Evolutionary conservation across 2,888 invertebrate species (phyloP), one percentile per base, ranked within the genome.

Genomic region (Epirrita christyi): DNA sequence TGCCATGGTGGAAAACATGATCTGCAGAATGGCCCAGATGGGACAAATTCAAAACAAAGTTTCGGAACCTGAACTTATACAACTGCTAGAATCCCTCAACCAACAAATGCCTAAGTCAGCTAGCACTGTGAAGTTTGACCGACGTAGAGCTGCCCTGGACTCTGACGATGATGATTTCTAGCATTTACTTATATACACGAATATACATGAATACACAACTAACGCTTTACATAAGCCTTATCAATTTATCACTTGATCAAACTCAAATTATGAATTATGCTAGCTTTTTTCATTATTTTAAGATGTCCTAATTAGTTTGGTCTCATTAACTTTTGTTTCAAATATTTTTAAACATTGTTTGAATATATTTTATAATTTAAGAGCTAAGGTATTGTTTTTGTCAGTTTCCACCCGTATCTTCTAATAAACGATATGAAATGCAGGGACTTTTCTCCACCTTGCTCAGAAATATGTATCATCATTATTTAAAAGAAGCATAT

Each of bases 21-120:
- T 99, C 69, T 93, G 98, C 60, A 95, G 96, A 76, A 99, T 99
- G 98, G 98, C 97, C 8, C 96, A 97, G 78, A 94, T 94, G 77
- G 98, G 98, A n/a, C 97, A 98, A 83, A 93, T 98, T 51, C 93
- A 94, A 56, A 94, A 94, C 38, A 97, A 96, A 92, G 94, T 98
- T 59, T 95, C 95, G 44, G 98, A 98, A 85, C 93, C 95, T 59
- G 97, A 98, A 78, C 93, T 98, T 28, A 97, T 97, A 52, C 94
- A 94, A 70, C 89, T 98, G 43, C 85, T 98, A 44, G 97, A 98
- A 90, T 96, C 95, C 73, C 94, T 98, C 10, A 98, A 96, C 85
- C 95, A 96, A 72, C 96, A 97, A 83, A 95, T 96, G 92, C 96
- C 96, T 43, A 96, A 94, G 76, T 94, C 94, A 70, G 93, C 93